Base-by-base conservation (phyloP, 2,113 vertebrate genomes). In the Coptodon bakossiorum region DNA sequence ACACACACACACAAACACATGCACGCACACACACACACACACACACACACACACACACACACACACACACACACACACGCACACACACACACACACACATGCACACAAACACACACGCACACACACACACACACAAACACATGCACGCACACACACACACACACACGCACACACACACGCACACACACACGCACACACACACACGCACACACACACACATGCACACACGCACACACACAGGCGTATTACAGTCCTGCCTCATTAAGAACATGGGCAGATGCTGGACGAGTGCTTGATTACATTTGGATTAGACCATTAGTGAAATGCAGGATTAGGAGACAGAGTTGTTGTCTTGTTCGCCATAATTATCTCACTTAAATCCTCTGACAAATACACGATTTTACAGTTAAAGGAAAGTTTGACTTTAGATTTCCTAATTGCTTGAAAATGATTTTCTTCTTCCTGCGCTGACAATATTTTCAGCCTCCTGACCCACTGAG, bases 231-330 rank as follows among this genome's bases (percentile, higher is more conserved):
- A 85, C 84, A 89, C 84, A 89, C 85, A 85, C 31, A 68, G n/a
- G n/a, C 13, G 71, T n/a, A 19, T 19, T 85, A 53, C n/a, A 3
- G 63, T 50, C 29, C 9, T 38, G 54, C 81, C 56, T 88, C 86
- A 88, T 91, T 91, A 92, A 76, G 73, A 68, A 89, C 84, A 71
- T 71, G 52, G 91, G 59, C 94, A 93, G 92, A 91, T 92, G 93
- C 86, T 24, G 71, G 71, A 84, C 54, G 48, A 82, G 85, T 19
- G 31, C 91, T 93, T 94, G 87, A 94, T 94, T 93, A 89, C 91
- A 76, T 94, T 90, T 90, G 93, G 93, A 92, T 94, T 85, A 91
- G 71, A 87, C 86, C 50, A 14, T 90, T 84, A 90, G 63, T 81
- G 81, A 57, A 89, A 85, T 82, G 54, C 40, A 31, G 81, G 85